Evolutionary conservation across 2,888 invertebrate genomes (phyloP).

Genomic region (Brenthis ino): DNA sequence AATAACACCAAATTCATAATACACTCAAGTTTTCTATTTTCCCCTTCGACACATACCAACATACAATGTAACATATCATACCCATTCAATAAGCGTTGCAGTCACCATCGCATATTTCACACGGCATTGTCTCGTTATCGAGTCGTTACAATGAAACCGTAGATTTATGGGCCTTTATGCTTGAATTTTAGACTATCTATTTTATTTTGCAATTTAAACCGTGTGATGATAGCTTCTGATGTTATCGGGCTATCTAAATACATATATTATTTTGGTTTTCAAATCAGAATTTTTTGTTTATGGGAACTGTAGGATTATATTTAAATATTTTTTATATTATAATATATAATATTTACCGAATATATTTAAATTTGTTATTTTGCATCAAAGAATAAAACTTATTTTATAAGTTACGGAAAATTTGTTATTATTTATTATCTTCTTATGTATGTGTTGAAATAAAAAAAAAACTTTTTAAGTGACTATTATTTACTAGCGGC

Average conservation of each 20-base stretch:
- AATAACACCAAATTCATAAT: background rate
- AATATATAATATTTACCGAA: too few species aligned
- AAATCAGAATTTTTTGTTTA: too few species aligned
- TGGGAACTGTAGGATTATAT: too few species aligned
- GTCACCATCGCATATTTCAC: slow-evolving; percentile 56
- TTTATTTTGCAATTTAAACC: slow-evolving; percentile 39
- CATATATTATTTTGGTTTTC: slow-evolving; percentile 11
- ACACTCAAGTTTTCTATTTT: background rate
- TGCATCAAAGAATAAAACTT: too few species aligned
- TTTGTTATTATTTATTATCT: too few species aligned
- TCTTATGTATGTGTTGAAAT: too few species aligned
- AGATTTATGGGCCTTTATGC: slow-evolving; percentile 53
- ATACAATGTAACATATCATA: slow-evolving; percentile 22
- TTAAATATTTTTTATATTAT: too few species aligned
- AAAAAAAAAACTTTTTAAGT: too few species aligned
- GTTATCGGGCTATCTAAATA: background rate
- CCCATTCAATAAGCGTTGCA: slow-evolving; percentile 54
- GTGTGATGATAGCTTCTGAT: slow-evolving; percentile 26
- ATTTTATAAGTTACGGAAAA: too few species aligned
- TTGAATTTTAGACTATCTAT: slow-evolving; percentile 36
- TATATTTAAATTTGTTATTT: too few species aligned
- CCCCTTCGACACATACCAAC: background rate
- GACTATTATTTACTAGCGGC: too few species aligned
- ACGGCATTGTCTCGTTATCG: slow-evolving; percentile 56
- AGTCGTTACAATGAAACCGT: slow-evolving; percentile 50